Conservation (phyloP, 2,113 vertebrate species). For the Pluvianellus socialis region DNA sequence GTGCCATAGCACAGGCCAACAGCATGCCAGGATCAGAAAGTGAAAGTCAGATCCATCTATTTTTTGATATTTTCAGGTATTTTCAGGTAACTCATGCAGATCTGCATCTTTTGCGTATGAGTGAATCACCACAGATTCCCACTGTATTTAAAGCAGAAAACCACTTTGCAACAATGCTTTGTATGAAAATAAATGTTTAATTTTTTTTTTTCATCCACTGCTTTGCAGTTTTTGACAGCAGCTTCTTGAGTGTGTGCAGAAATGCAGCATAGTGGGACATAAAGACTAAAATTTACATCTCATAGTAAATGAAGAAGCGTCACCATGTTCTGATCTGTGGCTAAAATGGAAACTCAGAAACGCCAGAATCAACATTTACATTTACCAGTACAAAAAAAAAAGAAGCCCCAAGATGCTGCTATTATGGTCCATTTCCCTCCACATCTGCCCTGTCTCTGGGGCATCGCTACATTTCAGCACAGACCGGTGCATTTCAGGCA, state of each 20-base stretch:
- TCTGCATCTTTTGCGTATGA: accelerated
- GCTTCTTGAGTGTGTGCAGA: not conserved
- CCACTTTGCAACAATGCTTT: accelerated
- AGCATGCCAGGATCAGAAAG: not conserved
- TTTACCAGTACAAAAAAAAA: not conserved
- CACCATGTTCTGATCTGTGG: not conserved
- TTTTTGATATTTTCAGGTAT: not conserved
- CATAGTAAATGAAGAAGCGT: not conserved
- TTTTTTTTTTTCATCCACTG: not conserved
- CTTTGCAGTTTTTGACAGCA: not conserved
- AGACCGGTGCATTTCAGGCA: not conserved
- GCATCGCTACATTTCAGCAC: not conserved
- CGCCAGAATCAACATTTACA: not conserved
- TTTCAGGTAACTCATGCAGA: not conserved
- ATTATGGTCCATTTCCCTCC: not conserved
- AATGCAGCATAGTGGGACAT: not conserved
- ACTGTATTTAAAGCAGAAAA: not conserved
- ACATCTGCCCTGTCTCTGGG: no score
- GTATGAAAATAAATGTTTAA: not conserved
- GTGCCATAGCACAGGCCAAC: not conserved
- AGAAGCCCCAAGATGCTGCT: accelerated
- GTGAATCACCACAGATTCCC: not conserved
- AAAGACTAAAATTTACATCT: not conserved
- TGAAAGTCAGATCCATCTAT: not conserved
- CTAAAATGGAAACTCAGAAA: not conserved